Evolutionary conservation across 2,113 vertebrate species (phyloP).

Genomic region (Electrona antarctica): DNA sequence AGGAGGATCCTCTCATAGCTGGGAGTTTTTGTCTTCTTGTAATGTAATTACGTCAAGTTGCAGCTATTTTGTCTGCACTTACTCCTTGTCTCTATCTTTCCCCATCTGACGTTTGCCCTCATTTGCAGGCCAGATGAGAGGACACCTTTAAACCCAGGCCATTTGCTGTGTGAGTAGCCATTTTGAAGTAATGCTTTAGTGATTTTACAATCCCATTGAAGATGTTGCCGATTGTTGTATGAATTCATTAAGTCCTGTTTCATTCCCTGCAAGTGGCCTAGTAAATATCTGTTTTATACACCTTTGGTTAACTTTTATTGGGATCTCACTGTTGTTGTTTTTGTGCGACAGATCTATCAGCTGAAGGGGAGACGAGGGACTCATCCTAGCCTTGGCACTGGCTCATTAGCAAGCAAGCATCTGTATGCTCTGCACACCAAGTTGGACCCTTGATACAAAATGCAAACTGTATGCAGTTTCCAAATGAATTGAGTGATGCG

Average conservation of each 20-base stretch:
- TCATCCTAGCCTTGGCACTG: slow-evolving; percentile 23
- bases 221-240: not conserved
- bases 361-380: slow-evolving; percentile 29
- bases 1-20: too few species aligned
- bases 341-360: slow-evolving; percentile 32
- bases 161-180: not conserved
- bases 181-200: not conserved
- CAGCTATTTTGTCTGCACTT: not conserved
- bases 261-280: slow-evolving; percentile 1
- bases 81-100: slow-evolving; percentile 1
- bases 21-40: too few species aligned
- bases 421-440: slow-evolving; percentile 36
- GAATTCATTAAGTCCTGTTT: not conserved
- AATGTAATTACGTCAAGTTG: not conserved
- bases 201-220: not conserved
- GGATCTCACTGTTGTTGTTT: slow-evolving; percentile 13
- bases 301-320: not conserved
- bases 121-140: slow-evolving; percentile 23
- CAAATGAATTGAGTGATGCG: slow-evolving; percentile 68
- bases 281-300: slow-evolving; percentile 43
- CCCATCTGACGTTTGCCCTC: slow-evolving; percentile 11
- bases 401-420: slow-evolving; percentile 57
- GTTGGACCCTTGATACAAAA: slow-evolving; percentile 50
- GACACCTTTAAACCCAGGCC: not conserved
- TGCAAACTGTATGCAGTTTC: slow-evolving; percentile 52